Base-by-base conservation (phyloP, 2,113 vertebrate genomes). In the Cathartes aura region DNA sequence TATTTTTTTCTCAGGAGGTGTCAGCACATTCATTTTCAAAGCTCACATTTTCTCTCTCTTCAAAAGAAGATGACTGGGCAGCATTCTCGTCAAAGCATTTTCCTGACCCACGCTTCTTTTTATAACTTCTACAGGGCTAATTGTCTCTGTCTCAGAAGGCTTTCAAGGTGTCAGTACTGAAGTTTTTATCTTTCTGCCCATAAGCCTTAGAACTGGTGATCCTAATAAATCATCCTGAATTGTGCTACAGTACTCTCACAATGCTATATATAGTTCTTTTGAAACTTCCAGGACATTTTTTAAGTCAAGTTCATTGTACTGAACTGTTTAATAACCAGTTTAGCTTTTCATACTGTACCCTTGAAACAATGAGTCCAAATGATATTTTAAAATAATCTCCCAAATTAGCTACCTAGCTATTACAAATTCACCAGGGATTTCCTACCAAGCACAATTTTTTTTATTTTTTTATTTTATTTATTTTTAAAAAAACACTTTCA, bases 141-240 rank as follows among this genome's bases (percentile, higher is more conserved):
- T 94, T 96, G 84, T 95, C 81, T 94, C 62, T 87, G 56, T 87
- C 70, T 93, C 95, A 63, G 55, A 82, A 93, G 64, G 78, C 74
- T 95, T 96, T 97, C 93, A 96, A 81, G 82, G 85, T 96, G 94
- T 86, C 89, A 90, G 58, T 34, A 67, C 53, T 83, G 87, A 82
- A 94, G 82, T 93, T 97, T 96, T 96, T 97, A 91, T 97, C 97
- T 93, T 93, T 86, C 78, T 93, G 58, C 89, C 78, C 89, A 86
- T 88, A 86, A 96, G 93, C 62, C 60, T 91, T 76, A 88, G 82
- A 96, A 62, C 38, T 24, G 60, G 94, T 70, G 91, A 88, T 90
- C 71, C 91, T 96, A 95, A 97, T 97, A 97, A 97, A 96, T 96
- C 97, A 97, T 96, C 42, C 74, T 94, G 84, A 90, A 90, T 50